Percentiles rank a stretch among this genome's conserved stretches.
phyloP scores from a whole-genome alignment of 2,888 invertebrate species.

The Tanypteryx hageni region DNA sequence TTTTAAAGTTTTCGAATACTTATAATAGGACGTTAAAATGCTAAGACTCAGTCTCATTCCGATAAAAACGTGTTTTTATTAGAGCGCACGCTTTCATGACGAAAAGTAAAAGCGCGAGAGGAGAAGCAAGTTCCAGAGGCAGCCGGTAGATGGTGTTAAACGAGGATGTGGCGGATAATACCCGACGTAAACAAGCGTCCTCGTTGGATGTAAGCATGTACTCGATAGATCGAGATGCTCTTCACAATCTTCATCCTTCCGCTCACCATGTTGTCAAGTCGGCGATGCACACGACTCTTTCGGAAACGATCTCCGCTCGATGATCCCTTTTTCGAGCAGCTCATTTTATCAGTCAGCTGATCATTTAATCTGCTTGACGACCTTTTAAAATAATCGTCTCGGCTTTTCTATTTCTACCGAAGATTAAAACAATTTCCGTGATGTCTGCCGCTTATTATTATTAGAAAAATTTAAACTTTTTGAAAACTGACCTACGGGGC shows the following conservation, averaged over 20 bases:
- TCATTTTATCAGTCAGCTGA: neutral
- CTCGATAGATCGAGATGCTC: neutral
- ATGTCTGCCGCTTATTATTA: neutral
- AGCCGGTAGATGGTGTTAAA: neutral
- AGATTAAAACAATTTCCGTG: neutral
- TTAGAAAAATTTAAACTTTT: neutral
- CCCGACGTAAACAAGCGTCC: neutral
- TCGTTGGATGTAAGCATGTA: neutral
- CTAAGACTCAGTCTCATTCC: no score
- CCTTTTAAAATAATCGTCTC: neutral
- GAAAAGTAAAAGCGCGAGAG: neutral
- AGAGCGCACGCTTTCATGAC: no score
- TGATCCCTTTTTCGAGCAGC: neutral
- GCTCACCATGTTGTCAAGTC: neutral
- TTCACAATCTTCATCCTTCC: neutral
- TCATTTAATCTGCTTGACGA: neutral
- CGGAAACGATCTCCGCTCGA: neutral
- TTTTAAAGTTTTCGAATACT: no score
- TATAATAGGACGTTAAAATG: no score
- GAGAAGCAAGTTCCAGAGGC: neutral
- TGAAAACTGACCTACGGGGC: no score
- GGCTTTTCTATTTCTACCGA: neutral
- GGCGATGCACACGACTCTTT: neutral
- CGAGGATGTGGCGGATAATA: neutral
- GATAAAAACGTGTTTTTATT: no score